Evolutionary conservation across 2,797 vertebrate species (phyloP).

Genomic region (Pseudotriccus pelzelni): DNA sequence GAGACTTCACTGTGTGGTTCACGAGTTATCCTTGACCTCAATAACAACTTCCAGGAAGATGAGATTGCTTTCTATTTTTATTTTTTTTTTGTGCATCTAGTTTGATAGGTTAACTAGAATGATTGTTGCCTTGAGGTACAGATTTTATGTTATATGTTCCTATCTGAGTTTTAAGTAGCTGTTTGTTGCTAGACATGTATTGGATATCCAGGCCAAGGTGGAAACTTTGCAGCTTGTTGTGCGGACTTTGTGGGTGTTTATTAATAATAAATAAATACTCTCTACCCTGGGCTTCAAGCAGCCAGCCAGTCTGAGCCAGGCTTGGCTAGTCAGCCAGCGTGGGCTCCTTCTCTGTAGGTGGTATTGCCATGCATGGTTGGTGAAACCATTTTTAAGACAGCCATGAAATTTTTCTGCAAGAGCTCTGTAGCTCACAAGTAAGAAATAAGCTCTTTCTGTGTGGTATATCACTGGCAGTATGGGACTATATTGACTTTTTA

Average conservation of each 20-base stretch:
- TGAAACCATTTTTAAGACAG: background rate
- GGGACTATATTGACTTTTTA: background rate
- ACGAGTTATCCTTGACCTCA: background rate
- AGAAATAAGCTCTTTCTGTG: background rate
- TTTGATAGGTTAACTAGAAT: background rate
- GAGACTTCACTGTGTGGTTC: fast-evolving
- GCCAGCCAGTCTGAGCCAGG: background rate
- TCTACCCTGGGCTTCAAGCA: background rate
- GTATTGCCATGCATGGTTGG: background rate
- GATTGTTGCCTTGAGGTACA: fast-evolving
- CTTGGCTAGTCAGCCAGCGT: background rate
- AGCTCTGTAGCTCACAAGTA: background rate
- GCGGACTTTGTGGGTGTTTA: background rate
- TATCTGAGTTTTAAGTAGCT: background rate
- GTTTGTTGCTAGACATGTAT: background rate
- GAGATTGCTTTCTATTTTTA: background rate
- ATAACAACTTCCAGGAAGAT: background rate
- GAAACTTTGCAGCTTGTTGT: background rate
- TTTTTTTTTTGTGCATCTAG: background rate
- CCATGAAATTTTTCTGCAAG: background rate
- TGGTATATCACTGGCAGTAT: background rate
- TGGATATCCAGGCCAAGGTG: background rate
- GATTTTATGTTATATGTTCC: background rate
- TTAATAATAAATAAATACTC: background rate
- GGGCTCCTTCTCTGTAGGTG: background rate